Evolutionary conservation across 2,888 invertebrate species (phyloP).

Genomic region (Nasonia oneida): DNA sequence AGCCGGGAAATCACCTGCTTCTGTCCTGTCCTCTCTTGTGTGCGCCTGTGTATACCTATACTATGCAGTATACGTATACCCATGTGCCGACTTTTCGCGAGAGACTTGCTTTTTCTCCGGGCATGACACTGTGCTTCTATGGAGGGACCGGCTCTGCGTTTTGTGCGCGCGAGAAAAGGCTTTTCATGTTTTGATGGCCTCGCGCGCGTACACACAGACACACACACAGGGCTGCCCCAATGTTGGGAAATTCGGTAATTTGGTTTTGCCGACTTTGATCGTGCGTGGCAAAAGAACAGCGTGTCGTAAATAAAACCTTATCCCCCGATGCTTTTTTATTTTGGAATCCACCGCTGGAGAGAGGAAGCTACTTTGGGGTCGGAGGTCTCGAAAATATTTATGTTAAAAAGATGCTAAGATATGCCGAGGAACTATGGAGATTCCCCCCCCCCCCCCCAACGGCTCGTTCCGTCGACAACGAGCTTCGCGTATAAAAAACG

Average conservation of each 20-base stretch:
- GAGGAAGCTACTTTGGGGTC: not conserved
- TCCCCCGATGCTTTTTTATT: not conserved
- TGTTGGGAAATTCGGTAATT: constrained; percentile 61
- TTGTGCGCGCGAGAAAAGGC: constrained; percentile 46
- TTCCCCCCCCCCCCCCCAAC: too few relatives aligned
- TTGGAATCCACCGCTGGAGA: not conserved
- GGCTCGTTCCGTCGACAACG: too few relatives aligned
- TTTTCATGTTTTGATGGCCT: constrained; percentile 55
- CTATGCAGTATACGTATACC: not conserved
- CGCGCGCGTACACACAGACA: not conserved
- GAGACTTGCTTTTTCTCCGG: not conserved
- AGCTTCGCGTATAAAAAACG: not conserved
- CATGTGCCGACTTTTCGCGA: not conserved
- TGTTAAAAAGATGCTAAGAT: constrained; percentile 17
- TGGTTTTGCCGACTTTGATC: constrained; percentile 62
- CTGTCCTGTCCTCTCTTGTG: not conserved
- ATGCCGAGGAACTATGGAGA: not conserved
- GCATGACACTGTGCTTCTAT: constrained; percentile 4
- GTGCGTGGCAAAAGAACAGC: constrained; percentile 26
- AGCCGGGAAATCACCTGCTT: constrained; percentile 35
- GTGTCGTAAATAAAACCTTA: constrained; percentile 43
- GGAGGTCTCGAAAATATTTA: constrained; percentile 38
- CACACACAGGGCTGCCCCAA: constrained; percentile 3
- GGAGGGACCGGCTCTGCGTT: constrained; percentile 7
- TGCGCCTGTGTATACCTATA: not conserved